These are phyloP conservation scores for Heloderma charlesbogerti DNA, from an alignment of 2,113 vertebrate genomes.

Conservation along the genomic window DNA sequence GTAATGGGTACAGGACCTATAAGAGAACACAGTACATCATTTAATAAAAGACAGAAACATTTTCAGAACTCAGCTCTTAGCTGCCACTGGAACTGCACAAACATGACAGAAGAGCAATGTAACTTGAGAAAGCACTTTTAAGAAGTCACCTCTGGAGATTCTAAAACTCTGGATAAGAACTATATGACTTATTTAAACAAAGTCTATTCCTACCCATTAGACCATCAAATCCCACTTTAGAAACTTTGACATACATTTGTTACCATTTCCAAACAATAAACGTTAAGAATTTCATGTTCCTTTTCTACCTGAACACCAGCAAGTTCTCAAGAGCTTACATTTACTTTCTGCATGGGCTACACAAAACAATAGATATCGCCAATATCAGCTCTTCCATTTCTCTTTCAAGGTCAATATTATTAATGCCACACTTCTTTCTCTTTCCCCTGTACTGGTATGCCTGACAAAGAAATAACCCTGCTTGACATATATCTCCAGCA, in stretches of 20 bases:
- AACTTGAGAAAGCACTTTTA: slow-evolving; percentile 11
- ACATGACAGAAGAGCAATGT: neutral
- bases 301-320: neutral
- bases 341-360: neutral
- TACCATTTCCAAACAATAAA: neutral
- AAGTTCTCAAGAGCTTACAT: neutral
- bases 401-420: slow-evolving; percentile 2
- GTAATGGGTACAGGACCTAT: neutral
- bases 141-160: neutral
- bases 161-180: neutral
- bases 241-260: neutral
- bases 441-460: neutral
- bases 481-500: neutral
- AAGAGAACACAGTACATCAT: neutral
- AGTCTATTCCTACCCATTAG: neutral
- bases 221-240: neutral
- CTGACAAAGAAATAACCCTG: neutral
- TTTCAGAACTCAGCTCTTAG: neutral
- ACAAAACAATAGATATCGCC: neutral
- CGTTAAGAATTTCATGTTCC: neutral
- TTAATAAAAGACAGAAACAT: neutral
- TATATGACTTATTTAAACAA: neutral
- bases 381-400: neutral
- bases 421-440: neutral
- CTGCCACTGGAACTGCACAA: too few relatives aligned